Percentiles rank a stretch among this genome's conserved stretches.
Evolutionary conservation across 2,888 invertebrate genomes (phyloP).

Genomic region (Philereme vetulata): DNA sequence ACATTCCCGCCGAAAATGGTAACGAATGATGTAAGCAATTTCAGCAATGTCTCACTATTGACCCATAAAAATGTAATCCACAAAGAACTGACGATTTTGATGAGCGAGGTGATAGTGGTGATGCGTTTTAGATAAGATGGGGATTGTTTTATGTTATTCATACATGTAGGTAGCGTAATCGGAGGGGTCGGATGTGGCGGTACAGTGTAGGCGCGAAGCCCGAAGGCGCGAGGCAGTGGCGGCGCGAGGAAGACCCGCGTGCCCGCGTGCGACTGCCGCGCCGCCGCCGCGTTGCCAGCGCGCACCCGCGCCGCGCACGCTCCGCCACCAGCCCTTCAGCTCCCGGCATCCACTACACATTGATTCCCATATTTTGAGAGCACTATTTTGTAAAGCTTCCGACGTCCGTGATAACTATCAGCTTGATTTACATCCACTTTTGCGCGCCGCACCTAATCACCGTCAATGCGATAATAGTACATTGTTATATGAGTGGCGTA

Average conservation of each 20-base stretch:
- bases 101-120: conserved; percentile 10
- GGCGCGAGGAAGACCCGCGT: conserved; percentile 76
- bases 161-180: conserved; percentile 31
- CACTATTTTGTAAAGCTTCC: conserved; percentile 31
- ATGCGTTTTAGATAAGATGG: neutral
- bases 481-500: no score
- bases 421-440: conserved; percentile 7
- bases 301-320: conserved; percentile 28
- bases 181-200: conserved; percentile 50
- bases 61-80: conserved; percentile 64
- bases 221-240: conserved; percentile 47
- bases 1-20: conserved; percentile 74
- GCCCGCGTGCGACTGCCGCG: conserved; percentile 77
- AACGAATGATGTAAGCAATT: conserved; percentile 72
- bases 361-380: conserved; percentile 44
- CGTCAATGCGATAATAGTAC: no score
- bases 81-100: conserved; percentile 31
- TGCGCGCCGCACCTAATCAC: neutral
- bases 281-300: conserved; percentile 48
- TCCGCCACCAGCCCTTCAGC: conserved; percentile 53
- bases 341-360: conserved; percentile 48
- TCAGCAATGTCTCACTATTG: conserved; percentile 63
- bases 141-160: conserved; percentile 2
- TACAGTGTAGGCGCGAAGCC: conserved; percentile 51
- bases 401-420: conserved; percentile 20